Conservation (phyloP, 2,888 invertebrate genomes). For the Caenorhabditis sp. region DNA sequence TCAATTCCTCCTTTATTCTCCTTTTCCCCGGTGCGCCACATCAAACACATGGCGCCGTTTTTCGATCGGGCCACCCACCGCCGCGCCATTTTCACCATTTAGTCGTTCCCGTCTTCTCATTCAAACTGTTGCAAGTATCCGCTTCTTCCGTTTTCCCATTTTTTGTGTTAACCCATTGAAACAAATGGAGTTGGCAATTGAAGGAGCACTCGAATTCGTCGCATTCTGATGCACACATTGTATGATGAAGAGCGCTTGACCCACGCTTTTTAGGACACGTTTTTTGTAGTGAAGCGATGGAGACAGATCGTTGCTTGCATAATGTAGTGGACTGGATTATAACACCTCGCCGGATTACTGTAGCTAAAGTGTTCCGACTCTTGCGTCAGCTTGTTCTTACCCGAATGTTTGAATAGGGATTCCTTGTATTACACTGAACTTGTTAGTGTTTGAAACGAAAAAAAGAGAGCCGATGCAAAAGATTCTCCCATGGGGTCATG, state of each 20-base stretch:
- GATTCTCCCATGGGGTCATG: conserved; percentile 20
- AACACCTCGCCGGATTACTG: neutral
- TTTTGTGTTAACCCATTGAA: conserved; percentile 14
- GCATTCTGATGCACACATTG: conserved; percentile 51
- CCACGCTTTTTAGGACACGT: conserved; percentile 12
- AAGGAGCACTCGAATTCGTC: neutral
- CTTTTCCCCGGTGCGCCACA: neutral
- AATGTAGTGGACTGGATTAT: conserved; percentile 37
- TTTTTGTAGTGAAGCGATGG: conserved; percentile 1
- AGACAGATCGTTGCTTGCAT: conserved; percentile 19
- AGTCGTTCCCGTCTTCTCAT: conserved; percentile 22
- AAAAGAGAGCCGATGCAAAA: neutral
- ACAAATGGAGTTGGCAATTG: too few species aligned
- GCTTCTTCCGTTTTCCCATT: neutral
- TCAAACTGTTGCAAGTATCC: conserved; percentile 12
- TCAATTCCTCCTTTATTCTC: neutral
- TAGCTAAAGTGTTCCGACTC: conserved; percentile 32
- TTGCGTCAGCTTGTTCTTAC: conserved; percentile 11
- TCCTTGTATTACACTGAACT: too few species aligned
- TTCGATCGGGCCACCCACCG: neutral
- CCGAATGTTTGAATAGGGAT: conserved; percentile 20
- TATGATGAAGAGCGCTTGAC: conserved; percentile 19
- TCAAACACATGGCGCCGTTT: conserved; percentile 35
- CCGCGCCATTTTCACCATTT: neutral
- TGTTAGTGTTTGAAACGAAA: too few species aligned